Percentiles rank a stretch among this genome's conserved stretches.
These are phyloP conservation scores for Caenorhabditis tropicalis DNA, from an alignment of 1,140 invertebrate species.

Conservation along the genomic window DNA sequence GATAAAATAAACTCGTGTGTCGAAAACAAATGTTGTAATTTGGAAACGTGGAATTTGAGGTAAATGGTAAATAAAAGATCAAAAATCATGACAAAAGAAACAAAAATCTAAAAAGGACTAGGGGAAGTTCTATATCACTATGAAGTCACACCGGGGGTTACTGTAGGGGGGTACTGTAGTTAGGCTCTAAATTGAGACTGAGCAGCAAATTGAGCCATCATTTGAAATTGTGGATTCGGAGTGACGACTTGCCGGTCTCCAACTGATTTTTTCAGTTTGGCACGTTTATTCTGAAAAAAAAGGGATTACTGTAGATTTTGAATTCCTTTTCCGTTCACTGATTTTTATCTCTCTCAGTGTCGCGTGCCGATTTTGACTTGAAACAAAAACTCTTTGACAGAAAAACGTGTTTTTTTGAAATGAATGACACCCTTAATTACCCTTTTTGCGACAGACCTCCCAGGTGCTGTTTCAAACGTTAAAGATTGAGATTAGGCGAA, in stretches of 20 bases:
- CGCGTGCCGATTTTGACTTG: constrained; percentile 40
- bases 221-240: not conserved
- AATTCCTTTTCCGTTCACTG: not conserved
- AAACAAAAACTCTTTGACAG: constrained; percentile 36
- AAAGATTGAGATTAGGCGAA: not conserved
- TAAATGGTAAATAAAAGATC: not conserved
- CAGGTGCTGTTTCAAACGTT: not conserved
- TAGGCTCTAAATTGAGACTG: not conserved
- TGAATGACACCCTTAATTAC: not conserved
- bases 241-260: not conserved
- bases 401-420: constrained; percentile 13
- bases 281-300: constrained; percentile 10
- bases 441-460: not conserved
- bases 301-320: too few relatives aligned
- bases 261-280: not conserved
- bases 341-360: constrained; percentile 4
- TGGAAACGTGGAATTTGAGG: not conserved
- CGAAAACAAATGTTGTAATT: not conserved
- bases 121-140: not conserved
- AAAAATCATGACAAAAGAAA: not conserved
- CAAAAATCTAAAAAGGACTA: not conserved
- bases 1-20: not conserved
- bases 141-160: not conserved
- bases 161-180: not conserved
- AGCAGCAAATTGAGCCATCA: constrained; percentile 4